phyloP scores from a whole-genome alignment of 2,797 vertebrate genomes.

The Erethizon dorsatum region DNA sequence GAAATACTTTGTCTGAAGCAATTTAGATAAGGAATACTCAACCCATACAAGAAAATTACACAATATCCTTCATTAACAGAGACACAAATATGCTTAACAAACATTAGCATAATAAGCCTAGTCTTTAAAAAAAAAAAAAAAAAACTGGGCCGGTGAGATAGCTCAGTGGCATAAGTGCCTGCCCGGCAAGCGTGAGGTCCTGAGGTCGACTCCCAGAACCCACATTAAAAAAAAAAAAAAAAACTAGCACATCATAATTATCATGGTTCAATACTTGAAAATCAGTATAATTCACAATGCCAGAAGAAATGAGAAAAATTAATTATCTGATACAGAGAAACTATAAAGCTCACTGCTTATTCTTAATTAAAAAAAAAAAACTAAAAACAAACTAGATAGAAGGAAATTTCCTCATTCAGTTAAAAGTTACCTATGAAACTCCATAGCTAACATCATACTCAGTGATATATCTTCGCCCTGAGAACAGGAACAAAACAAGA shows the following conservation, averaged over 20 bases:
- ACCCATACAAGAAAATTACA: background rate
- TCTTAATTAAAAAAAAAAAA: constrained; percentile 4
- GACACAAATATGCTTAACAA: background rate
- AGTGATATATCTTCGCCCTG: background rate
- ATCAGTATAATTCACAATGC: background rate
- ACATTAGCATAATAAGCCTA: background rate
- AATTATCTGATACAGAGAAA: background rate
- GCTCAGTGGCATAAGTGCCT: too few species aligned
- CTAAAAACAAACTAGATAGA: background rate
- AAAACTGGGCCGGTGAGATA: too few species aligned
- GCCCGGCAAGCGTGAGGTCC: too few species aligned
- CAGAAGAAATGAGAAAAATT: background rate
- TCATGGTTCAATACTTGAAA: background rate
- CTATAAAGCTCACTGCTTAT: background rate
- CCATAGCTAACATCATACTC: background rate
- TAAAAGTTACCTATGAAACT: background rate
- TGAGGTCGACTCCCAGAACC: too few species aligned
- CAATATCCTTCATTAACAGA: background rate
- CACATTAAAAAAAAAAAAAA: too few species aligned
- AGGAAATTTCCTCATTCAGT: background rate
- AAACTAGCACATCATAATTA: background rate
- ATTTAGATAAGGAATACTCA: background rate
- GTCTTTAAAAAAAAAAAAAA: background rate
- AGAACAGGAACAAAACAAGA: background rate
- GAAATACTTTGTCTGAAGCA: background rate